A percentile compares a stretch with the other conserved stretches of the same genome.
These are phyloP conservation scores for Anagyrus pseudococci DNA, from an alignment of 2,888 invertebrate genomes.

Conservation along the genomic window DNA sequence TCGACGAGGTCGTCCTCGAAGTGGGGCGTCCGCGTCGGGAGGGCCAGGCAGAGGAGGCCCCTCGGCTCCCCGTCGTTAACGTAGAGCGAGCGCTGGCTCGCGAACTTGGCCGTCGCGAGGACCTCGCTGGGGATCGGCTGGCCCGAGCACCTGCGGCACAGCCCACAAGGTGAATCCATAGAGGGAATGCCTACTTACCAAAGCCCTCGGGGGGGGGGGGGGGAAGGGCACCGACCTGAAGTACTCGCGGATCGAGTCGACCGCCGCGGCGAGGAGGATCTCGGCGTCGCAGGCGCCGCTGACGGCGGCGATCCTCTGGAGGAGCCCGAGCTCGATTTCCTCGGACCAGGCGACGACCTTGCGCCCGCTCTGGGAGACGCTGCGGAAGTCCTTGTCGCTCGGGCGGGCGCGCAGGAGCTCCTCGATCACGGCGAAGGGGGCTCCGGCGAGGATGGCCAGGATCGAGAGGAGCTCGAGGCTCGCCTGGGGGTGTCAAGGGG, in stretches of 20 bases:
- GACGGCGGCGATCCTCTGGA: constrained; percentile 68
- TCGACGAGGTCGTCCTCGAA: constrained; percentile 58
- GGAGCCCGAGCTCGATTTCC: constrained; percentile 66
- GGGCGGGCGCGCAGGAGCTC: constrained; percentile 67
- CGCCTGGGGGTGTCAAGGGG: constrained; percentile 45
- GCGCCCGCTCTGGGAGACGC: constrained; percentile 73
- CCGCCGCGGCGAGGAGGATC: constrained; percentile 69
- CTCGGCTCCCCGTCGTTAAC: constrained; percentile 62
- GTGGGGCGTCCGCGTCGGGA: constrained; percentile 64
- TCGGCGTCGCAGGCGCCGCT: constrained; percentile 71
- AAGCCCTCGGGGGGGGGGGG: background rate
- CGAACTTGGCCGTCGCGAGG: constrained; percentile 70
- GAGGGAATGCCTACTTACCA: background rate
- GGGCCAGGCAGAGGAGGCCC: constrained; percentile 72
- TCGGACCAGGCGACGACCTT: constrained; percentile 78
- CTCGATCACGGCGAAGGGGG: constrained; percentile 65
- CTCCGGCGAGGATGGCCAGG: constrained; percentile 60
- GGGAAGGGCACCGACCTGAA: constrained; percentile 59
- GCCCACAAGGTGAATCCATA: no score
- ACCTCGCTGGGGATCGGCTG: constrained; percentile 67
- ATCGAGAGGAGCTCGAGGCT: constrained; percentile 61
- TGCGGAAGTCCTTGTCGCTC: constrained; percentile 67
- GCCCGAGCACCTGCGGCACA: constrained; percentile 60
- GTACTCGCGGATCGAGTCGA: constrained; percentile 71
- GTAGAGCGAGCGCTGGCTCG: constrained; percentile 67